These are phyloP conservation scores for Philypnodon macrostomus DNA, from an alignment of 2,797 vertebrate genomes.

Conservation along the genomic window DNA sequence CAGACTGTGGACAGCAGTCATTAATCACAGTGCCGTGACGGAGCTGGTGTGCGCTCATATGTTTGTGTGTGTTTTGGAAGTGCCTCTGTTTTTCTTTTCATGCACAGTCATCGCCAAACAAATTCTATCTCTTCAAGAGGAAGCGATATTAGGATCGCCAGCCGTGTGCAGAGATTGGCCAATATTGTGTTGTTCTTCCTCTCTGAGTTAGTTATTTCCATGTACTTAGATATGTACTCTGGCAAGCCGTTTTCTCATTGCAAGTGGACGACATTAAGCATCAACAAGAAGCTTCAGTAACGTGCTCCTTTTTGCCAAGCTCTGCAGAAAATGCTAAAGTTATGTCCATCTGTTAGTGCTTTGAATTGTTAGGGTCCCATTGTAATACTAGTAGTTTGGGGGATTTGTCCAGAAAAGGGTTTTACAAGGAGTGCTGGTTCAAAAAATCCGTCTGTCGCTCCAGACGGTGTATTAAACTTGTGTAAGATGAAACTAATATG, in stretches of 20 bases:
- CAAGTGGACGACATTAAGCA: too few species aligned
- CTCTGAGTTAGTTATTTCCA: slow-evolving; percentile 58
- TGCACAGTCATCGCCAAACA: slow-evolving; percentile 59
- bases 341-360: slow-evolving; percentile 53
- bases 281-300: slow-evolving; percentile 10
- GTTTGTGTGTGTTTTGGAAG: slow-evolving; percentile 40
- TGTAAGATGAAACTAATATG: slow-evolving; percentile 5
- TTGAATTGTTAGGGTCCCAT: slow-evolving; percentile 19
- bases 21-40: slow-evolving; percentile 64
- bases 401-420: slow-evolving; percentile 1
- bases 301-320: slow-evolving; percentile 18
- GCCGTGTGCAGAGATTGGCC: slow-evolving; percentile 16
- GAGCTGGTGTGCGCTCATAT: slow-evolving; percentile 27
- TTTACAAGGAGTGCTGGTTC: slow-evolving; percentile 1
- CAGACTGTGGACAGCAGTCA: slow-evolving; percentile 66
- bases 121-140: slow-evolving; percentile 49
- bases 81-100: slow-evolving; percentile 51
- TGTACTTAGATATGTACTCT: slow-evolving; percentile 50
- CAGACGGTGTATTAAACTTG: slow-evolving; percentile 1
- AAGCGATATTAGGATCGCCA: slow-evolving; percentile 49
- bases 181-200: slow-evolving; percentile 58
- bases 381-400: slow-evolving; percentile 6
- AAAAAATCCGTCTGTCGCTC: slow-evolving; percentile 4
- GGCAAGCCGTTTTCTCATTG: slow-evolving; percentile 38
- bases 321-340: slow-evolving; percentile 30